These are phyloP conservation scores for Sepiola atlantica DNA, from an alignment of 2,888 invertebrate species.

Conservation along the genomic window DNA sequence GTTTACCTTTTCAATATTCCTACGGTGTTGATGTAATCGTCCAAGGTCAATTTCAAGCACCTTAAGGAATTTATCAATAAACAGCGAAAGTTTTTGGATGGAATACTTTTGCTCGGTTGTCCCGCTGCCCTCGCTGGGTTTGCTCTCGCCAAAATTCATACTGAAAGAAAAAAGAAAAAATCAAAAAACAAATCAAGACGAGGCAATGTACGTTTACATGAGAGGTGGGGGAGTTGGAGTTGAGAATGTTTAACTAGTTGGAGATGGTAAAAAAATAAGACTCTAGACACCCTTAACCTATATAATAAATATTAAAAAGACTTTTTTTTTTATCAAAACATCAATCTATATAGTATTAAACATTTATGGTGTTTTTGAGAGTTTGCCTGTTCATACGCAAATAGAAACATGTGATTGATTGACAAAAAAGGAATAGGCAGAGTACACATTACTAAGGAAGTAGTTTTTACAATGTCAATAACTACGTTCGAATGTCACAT, in stretches of 20 bases:
- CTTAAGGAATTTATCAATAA: conserved; percentile 66
- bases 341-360: too few relatives aligned
- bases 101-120: conserved; percentile 60
- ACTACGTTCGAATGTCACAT: too few relatives aligned
- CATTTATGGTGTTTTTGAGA: too few relatives aligned
- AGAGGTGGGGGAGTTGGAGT: background rate
- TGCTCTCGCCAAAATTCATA: conserved; percentile 36
- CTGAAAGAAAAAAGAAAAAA: background rate
- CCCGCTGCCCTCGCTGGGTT: background rate
- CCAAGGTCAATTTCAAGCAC: conserved; percentile 67
- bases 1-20: conserved; percentile 65
- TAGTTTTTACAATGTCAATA: too few relatives aligned
- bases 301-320: too few relatives aligned
- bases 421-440: too few relatives aligned
- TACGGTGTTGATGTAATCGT: conserved; percentile 62
- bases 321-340: too few relatives aligned
- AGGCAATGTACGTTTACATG: background rate
- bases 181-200: background rate
- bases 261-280: background rate
- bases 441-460: too few relatives aligned
- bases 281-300: too few relatives aligned
- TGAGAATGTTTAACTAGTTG: background rate
- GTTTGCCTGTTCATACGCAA: too few relatives aligned
- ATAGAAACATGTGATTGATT: too few relatives aligned
- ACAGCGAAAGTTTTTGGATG: conserved; percentile 62